Base-by-base conservation (phyloP, 1,140 invertebrate genomes). In the Brachionus rubens region DNA sequence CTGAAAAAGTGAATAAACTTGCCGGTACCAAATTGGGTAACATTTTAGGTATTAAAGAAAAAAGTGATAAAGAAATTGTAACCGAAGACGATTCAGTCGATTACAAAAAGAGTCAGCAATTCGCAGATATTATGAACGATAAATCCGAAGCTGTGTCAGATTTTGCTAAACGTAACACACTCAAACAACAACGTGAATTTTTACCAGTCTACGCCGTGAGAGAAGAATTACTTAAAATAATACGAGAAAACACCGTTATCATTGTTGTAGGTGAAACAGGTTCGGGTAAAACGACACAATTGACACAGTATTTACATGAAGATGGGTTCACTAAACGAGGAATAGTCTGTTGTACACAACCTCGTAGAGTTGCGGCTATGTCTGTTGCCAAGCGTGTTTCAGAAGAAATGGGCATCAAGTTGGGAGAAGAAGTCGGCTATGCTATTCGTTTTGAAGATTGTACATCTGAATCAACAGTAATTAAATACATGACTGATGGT, bases 401-500 rank as follows among this genome's bases (percentile, higher is more conserved):
- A 26, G 96, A 99, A 84, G 97, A 99, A 87, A 97, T 98, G 92
- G 88, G 88, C 28, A 91, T 91, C 1, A 89, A 91, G 79, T 84
- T 99, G 36, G 87, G 87, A n/a, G 83, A 87, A 56, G 85, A 87
- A 36, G 92, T 98, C 30, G 97, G 97, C 16, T 99, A 99, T 86
- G 94, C 96, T 9, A 99, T 99, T 82, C 92, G 97, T 81, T 99
- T 99, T 86, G 97, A 99, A 85, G 97, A 99, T 84, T 99, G 96
- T 82, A 99, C 97, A 0, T 82, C 82, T 40, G 81, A 88, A 82
- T 87, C 92, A 82, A 98, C 96, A 0, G 89, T 96, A 6, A 97
- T 98, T 46, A 98, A 98, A 84, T 98, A 98, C 82, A 98, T 98
- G 95, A 99, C 96, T 0, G 96, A 99, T 85, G 96, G 96, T 87